Conservation (phyloP, 2,113 vertebrate genomes). For the Theristicus caerulescens region DNA sequence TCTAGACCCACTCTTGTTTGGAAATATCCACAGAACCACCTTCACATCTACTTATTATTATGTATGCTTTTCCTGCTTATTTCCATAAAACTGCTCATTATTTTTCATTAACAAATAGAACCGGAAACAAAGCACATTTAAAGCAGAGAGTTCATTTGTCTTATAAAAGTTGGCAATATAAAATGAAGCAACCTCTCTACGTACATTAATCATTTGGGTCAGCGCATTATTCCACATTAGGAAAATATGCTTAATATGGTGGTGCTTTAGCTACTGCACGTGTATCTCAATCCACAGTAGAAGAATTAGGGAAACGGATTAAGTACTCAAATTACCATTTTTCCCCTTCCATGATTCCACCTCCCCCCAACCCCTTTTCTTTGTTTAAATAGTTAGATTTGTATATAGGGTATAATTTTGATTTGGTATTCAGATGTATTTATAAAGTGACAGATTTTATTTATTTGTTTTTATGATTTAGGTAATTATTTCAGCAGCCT, state of each 20-base stretch:
- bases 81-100: background rate
- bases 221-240: background rate
- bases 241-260: background rate
- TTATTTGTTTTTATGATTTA: background rate
- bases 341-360: no score
- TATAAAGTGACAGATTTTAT: background rate
- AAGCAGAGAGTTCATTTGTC: background rate
- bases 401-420: background rate
- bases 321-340: background rate
- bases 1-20: background rate
- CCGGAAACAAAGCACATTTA: background rate
- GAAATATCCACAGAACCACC: background rate
- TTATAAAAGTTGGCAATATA: background rate
- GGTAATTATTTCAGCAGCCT: background rate
- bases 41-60: background rate
- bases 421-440: background rate
- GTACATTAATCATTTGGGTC: background rate
- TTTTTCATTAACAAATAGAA: background rate
- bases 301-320: background rate
- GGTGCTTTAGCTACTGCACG: background rate
- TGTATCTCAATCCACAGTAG: background rate
- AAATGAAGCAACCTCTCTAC: background rate
- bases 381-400: background rate
- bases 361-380: accelerated
- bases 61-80: background rate